Percentiles rank a stretch among this genome's conserved stretches.
Evolutionary conservation across 2,113 vertebrate genomes (phyloP).

Genomic region (Saccopteryx leptura): DNA sequence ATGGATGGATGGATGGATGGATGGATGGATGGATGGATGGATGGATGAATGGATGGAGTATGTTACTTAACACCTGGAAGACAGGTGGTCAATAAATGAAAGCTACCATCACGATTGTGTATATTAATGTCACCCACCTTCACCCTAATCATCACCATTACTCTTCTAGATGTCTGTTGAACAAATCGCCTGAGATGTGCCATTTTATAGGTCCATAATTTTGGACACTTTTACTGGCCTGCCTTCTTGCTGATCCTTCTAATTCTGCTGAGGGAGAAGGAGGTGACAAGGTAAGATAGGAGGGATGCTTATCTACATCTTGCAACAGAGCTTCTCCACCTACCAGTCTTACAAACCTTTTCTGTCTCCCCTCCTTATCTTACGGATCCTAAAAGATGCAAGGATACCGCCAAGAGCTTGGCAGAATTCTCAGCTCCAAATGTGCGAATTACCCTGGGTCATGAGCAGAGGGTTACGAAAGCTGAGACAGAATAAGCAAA

Average conservation of each 20-base stretch:
- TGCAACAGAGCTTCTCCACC: not conserved
- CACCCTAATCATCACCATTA: not conserved
- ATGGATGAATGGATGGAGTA: not conserved
- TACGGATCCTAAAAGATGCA: not conserved
- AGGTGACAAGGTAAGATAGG: no score
- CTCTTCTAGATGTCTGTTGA: not conserved
- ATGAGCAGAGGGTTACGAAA: not conserved
- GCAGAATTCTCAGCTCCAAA: not conserved
- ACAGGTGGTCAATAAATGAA: not conserved
- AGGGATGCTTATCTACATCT: not conserved
- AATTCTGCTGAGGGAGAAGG: not conserved
- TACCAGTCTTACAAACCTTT: not conserved
- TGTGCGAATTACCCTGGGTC: not conserved
- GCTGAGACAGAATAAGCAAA: not conserved
- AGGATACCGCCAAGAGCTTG: not conserved
- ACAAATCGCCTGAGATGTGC: rapidly evolving
- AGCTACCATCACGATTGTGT: not conserved
- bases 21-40: not conserved
- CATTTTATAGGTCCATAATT: not conserved
- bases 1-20: not conserved
- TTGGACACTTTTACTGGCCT: not conserved
- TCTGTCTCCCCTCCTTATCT: not conserved
- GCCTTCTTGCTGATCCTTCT: not conserved
- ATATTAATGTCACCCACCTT: not conserved
- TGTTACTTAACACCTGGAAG: not conserved